Base-by-base conservation (phyloP, 2,888 invertebrate species). In the Sussaba pulchella region DNA sequence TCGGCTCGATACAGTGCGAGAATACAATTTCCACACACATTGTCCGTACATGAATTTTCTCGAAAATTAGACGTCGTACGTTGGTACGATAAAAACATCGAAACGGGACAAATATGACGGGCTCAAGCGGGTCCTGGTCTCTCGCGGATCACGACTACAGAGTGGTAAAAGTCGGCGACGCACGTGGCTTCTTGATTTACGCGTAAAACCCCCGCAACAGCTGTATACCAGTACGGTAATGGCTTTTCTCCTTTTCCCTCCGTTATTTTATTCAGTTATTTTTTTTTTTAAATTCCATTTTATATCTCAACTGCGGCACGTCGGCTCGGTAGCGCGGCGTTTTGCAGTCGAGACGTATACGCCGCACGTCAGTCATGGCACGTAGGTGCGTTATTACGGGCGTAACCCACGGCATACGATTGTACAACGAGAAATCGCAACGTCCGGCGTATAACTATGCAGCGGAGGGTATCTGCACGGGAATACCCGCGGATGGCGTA, bases 371-470 rank as follows among this genome's bases (percentile, higher is more conserved):
- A 57, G 73, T 76, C 78, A 75, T 72, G 75, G 72, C 78, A 77
- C 84, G 81, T 77, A 82, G 81, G 81, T 78, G 67, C 78, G 72
- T 84, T 77, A 82, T 82, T 83, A 83, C 83, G 72, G 78, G 78
- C 75, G 78, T 80, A 83, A 84, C 82, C 80, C 74, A 70, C 54
- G 47, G 50, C 69, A 71, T 64, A 63, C 70, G 70, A 31, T 41
- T 36, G 66, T 24, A 78, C 64, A 66, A 77, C 78, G 71, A 71
- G 73, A 45, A 17, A n/a, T 31, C 57, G 8, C n/a, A 31, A 9
- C 31, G 31, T 26, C 21, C 31, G 5, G 14, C 17, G 17, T 14
- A n/a, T 54, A 26, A 17, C 17, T n/a, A n/a, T n/a, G n/a, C n/a
- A n/a, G n/a, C n/a, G n/a, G n/a, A n/a, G n/a, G n/a, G n/a, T n/a